Conservation (phyloP, 2,888 invertebrate genomes). For the Lepidochrysops patricia region DNA sequence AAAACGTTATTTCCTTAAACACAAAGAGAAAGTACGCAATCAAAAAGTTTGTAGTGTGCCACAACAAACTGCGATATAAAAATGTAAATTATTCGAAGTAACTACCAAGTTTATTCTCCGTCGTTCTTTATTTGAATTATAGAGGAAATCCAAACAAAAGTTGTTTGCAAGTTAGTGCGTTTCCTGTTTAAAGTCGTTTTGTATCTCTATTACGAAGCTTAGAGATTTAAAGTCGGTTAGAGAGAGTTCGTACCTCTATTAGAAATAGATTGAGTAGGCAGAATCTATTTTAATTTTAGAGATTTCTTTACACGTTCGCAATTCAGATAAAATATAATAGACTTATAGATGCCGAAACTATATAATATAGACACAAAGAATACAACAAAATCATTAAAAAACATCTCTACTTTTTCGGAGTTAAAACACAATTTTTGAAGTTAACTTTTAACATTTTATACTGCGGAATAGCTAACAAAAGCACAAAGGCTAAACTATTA, state of each 20-base stretch:
- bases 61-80: slow-evolving; percentile 10
- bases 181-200: background rate
- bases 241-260: no score
- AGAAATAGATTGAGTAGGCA: no score
- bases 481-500: background rate
- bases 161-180: slow-evolving; percentile 7
- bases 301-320: no score
- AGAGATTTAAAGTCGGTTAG: no score
- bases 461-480: background rate
- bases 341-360: no score
- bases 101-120: slow-evolving; percentile 9
- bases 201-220: background rate
- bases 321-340: no score
- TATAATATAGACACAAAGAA: no score
- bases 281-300: no score
- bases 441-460: background rate
- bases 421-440: background rate
- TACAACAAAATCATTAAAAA: no score
- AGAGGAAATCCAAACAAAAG: slow-evolving; percentile 6
- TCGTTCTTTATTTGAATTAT: slow-evolving; percentile 1
- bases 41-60: slow-evolving; percentile 1
- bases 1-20: background rate
- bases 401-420: background rate
- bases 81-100: slow-evolving; percentile 11
- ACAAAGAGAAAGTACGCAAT: slow-evolving; percentile 4